A percentile compares a stretch with the other conserved stretches of the same genome.
These are phyloP conservation scores for Toxonevra muliebris DNA, from an alignment of 2,888 invertebrate species.

Conservation along the genomic window DNA sequence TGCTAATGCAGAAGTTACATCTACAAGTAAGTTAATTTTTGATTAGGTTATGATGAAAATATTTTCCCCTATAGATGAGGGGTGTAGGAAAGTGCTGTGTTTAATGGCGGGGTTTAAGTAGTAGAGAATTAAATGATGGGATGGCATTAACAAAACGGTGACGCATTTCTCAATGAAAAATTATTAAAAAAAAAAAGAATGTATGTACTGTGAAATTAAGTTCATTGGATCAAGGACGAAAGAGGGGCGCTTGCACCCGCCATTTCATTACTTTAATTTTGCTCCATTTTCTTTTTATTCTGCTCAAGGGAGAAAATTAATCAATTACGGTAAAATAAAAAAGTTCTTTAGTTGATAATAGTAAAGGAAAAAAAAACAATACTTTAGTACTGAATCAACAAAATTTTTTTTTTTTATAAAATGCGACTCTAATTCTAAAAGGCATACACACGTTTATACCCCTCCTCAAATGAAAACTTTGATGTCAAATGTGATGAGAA, in stretches of 20 bases:
- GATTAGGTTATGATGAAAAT: too few relatives aligned
- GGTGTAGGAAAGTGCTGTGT: constrained; percentile 24
- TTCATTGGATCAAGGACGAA: constrained; percentile 50
- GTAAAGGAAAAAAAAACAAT: not conserved
- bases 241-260: constrained; percentile 27
- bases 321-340: constrained; percentile 3
- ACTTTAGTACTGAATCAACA: too few relatives aligned
- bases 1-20: constrained; percentile 62
- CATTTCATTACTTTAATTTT: constrained; percentile 5
- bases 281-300: constrained; percentile 7
- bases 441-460: too few relatives aligned
- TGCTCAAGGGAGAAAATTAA: not conserved
- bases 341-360: constrained; percentile 19
- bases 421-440: too few relatives aligned
- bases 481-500: not conserved
- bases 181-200: too few relatives aligned
- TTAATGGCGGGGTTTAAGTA: not conserved
- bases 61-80: constrained; percentile 33
- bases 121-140: not conserved
- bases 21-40: constrained; percentile 59
- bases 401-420: too few relatives aligned
- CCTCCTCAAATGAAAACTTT: constrained; percentile 18
- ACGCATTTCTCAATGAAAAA: too few relatives aligned
- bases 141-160: too few relatives aligned
- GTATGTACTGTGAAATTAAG: too few relatives aligned